Evolutionary conservation across 1,140 invertebrate genomes (phyloP), one percentile per base, ranked within the genome.

Genomic region (Papilio polyxenes): DNA sequence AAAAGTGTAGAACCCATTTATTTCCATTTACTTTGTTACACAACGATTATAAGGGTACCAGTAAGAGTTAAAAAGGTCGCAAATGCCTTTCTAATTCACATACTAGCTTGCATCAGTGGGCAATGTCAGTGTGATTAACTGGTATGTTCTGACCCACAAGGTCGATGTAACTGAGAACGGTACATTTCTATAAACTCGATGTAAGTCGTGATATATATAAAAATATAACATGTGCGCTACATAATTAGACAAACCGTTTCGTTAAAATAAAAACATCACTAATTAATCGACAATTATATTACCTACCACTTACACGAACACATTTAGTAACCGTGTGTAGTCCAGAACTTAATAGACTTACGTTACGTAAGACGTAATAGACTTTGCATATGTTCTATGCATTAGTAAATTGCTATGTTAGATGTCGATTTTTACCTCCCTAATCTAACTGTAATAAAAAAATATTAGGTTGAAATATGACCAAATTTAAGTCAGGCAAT

Each of bases 81-180:
- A 76, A 76, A 48, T 51, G 48, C 75, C 75, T 76, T 76, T 76
- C 75, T 53, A 76, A 76, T 76, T n/a, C 49, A 76, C 75, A 76
- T 9, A 76, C 37, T 48, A 11, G 48, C 75, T 76, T 76, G 75
- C 75, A 76, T 76, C 75, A 76, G 44, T 76, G 49, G 48, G 75
- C 75, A 31, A 76, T 53, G 75, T 76, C 75, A 11, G 75, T 53
- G 75, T 76, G 75, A 76, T 76, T 51, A 76, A 76, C 75, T 76
- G 49, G 75, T 48, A 75, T 76, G 75, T 76, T 49, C 75, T 76
- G 75, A 51, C n/a, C 48, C 10, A n/a, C 48, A 23, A 75, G 75
- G 75, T 75, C 48, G n/a, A 2, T 20, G 48, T 20, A 20, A 75
- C 44, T 51, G n/a, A 75, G 75, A 75, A 75, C 3, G 75, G n/a